phyloP scores from a whole-genome alignment of 2,113 vertebrate genomes.

The Delphinapterus leucas region DNA sequence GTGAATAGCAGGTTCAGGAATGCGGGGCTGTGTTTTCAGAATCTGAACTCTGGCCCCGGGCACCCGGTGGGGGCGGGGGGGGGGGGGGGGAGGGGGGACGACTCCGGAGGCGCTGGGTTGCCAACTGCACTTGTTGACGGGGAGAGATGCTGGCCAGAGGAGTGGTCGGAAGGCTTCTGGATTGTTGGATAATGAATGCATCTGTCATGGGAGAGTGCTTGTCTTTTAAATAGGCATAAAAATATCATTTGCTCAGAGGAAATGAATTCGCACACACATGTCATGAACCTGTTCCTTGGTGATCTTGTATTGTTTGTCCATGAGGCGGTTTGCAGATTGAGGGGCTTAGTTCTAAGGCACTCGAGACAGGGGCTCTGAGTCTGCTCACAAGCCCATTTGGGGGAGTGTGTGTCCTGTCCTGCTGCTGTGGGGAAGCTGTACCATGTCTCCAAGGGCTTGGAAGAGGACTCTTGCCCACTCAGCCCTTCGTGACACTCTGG shows the following conservation, averaged over 20 bases:
- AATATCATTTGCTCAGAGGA: conserved; percentile 57
- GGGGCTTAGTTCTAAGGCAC: neutral
- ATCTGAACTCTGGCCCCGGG: neutral
- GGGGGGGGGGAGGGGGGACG: no score
- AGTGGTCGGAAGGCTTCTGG: neutral
- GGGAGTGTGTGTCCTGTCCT: neutral
- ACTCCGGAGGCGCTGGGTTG: neutral
- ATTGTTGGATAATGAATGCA: conserved; percentile 8
- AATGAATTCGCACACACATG: neutral
- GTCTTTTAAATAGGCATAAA: conserved; percentile 42
- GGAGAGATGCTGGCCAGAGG: neutral
- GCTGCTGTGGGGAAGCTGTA: neutral
- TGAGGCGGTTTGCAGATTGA: neutral
- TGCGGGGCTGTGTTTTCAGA: neutral
- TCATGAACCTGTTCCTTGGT: neutral
- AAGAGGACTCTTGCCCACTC: neutral
- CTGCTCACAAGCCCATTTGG: neutral
- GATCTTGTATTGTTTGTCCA: neutral
- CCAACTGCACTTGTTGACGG: neutral
- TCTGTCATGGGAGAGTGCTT: conserved; percentile 32
- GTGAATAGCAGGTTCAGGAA: conserved; percentile 45
- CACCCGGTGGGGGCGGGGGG: fast-evolving
- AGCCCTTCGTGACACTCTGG: neutral
- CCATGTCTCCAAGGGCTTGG: fast-evolving
- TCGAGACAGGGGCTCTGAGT: neutral